Percentiles rank a stretch among this genome's conserved stretches.
These are phyloP conservation scores for Indicator maculatus DNA, from an alignment of 2,113 vertebrate species.

Conservation along the genomic window DNA sequence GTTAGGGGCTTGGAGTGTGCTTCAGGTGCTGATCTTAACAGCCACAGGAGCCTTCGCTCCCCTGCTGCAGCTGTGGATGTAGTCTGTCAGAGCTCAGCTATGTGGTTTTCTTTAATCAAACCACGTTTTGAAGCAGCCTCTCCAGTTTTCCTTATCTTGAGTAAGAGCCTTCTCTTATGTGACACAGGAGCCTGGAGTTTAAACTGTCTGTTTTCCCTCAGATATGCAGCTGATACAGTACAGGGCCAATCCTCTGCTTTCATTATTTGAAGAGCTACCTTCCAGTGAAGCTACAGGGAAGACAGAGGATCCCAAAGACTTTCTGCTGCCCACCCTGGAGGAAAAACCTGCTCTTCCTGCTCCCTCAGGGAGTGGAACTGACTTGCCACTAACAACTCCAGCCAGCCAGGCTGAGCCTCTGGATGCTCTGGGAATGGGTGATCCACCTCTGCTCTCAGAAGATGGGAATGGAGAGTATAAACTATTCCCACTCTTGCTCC, in stretches of 20 bases:
- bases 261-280: constrained; percentile 54
- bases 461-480: constrained; percentile 59
- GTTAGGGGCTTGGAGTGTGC: neutral
- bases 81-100: neutral
- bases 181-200: neutral
- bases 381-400: neutral
- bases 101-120: neutral
- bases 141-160: neutral
- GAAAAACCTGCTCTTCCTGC: constrained; percentile 26
- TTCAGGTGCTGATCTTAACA: neutral
- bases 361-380: neutral
- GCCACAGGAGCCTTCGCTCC: neutral
- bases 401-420: neutral
- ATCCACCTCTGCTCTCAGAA: constrained; percentile 13
- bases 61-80: neutral
- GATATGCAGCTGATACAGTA: constrained; percentile 71
- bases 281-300: neutral
- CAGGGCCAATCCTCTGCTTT: constrained; percentile 60
- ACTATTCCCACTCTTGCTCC: constrained; percentile 59
- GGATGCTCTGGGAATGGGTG: constrained; percentile 2
- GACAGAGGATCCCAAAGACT: neutral
- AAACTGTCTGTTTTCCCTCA: constrained; percentile 42
- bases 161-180: neutral
- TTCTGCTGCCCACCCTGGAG: constrained; percentile 23
- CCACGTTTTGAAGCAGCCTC: neutral